Base-by-base conservation (phyloP, 1,140 invertebrate species). In the Neomicropteryx cornuta region DNA sequence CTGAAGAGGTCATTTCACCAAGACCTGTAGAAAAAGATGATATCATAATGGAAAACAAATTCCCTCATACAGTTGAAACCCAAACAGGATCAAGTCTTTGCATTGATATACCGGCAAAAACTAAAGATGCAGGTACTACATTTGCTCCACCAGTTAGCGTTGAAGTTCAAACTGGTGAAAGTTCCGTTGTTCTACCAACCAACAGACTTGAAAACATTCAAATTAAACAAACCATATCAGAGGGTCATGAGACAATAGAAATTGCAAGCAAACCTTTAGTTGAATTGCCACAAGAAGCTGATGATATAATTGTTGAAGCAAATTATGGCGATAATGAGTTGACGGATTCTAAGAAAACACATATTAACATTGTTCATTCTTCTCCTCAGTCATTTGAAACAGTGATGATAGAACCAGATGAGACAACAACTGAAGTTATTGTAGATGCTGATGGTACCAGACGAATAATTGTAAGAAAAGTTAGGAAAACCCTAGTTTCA, bases 381-480 rank as follows among this genome's bases (percentile, higher is more conserved):
- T 62, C 76, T 18, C 80, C 79, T n/a, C 79, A 83, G 46, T 73
- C 81, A 0, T 85, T 85, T 50, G 83, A 85, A 53, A 84, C 83
- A 1, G 68, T 84, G 2, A 70, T 85, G 43, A 70, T 80, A 0
- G 82, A 86, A 55, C 83, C 83, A 0, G 81, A 84, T 56, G 77
- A 85, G 51, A 79, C 76, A 6, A 80, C 76, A 2, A 83, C 80
- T 6, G 82, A 86, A 60, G 77, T 87, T 2, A 75, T 87, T 5
- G 79, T 85, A 0, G 81, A 83, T 46, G 71, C 81, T 18, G 82
- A 87, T 59, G 83, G 83, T n/a, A 83, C 79, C 1, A 85, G 81
- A 46, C 71, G 81, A 44, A 85, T 87, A 39, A 80, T 87, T 32
- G 76, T 87, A 0, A 77, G 74, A 42, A 84, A 83, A 58, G 56